Percentiles rank a stretch among this genome's conserved stretches.
Conservation (phyloP, 2,888 invertebrate species). For the Tetropium fuscum region DNA sequence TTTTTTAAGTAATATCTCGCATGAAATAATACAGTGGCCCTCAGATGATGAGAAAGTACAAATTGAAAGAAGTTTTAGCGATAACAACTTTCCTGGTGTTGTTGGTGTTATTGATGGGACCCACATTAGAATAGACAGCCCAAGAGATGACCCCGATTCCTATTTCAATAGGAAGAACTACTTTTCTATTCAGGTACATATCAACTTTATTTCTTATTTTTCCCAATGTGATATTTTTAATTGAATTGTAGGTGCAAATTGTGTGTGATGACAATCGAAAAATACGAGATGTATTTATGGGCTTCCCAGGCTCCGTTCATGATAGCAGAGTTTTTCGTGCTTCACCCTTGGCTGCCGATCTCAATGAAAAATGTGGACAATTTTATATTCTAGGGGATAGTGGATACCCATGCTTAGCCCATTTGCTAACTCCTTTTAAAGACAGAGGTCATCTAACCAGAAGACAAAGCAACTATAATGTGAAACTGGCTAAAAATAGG, state of each 20-base stretch:
- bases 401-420: constrained; percentile 13
- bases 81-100: constrained; percentile 33
- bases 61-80: constrained; percentile 26
- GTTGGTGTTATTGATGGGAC: constrained; percentile 33
- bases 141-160: constrained; percentile 25
- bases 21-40: constrained; percentile 26
- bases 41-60: constrained; percentile 19
- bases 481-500: constrained; percentile 9
- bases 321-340: constrained; percentile 12
- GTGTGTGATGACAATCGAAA: background rate
- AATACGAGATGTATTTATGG: constrained; percentile 14
- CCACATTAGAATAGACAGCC: constrained; percentile 33
- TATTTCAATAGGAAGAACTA: constrained; percentile 14
- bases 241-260: background rate
- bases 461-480: constrained; percentile 2
- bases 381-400: constrained; percentile 11
- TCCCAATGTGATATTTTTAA: no score
- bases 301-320: constrained; percentile 15
- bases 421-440: constrained; percentile 9
- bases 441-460: constrained; percentile 6
- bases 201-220: no score
- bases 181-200: constrained; percentile 34
- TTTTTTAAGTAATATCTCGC: constrained; percentile 24
- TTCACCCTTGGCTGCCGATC: background rate
- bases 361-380: constrained; percentile 8